Conservation (phyloP, 92 coral and sea anemone species). For the Heliopora coerulea region DNA sequence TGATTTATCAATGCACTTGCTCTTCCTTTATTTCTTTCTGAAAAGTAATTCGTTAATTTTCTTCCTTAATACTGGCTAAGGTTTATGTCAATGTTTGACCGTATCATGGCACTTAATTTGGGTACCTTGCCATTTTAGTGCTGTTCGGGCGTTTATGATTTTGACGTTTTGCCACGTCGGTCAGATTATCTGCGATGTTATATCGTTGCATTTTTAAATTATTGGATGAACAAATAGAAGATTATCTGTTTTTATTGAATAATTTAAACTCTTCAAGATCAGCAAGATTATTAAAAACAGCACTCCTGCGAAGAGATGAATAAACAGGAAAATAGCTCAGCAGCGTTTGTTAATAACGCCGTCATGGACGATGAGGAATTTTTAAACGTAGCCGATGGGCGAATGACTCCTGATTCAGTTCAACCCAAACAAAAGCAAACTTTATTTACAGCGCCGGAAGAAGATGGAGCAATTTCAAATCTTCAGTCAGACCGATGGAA, state of each 20-base stretch:
- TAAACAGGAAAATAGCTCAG: slow-evolving; percentile 5
- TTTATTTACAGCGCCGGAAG: background rate
- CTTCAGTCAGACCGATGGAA: slow-evolving; percentile 41
- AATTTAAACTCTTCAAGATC: slow-evolving; percentile 12
- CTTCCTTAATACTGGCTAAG: no score
- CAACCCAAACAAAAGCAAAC: slow-evolving; percentile 3
- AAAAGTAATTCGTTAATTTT: no score
- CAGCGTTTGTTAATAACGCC: slow-evolving; percentile 7
- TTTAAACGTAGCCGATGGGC: background rate
- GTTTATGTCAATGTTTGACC: no score
- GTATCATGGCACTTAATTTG: no score
- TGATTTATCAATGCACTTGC: no score
- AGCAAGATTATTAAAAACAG: background rate
- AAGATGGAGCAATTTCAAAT: background rate
- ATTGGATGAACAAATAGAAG: slow-evolving; percentile 3
- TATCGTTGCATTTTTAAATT: background rate
- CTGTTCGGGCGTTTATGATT: no score
- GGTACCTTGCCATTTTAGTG: no score
- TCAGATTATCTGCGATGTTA: background rate
- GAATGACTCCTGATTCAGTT: background rate
- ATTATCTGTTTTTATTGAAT: slow-evolving; percentile 18
- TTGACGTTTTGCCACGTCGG: background rate
- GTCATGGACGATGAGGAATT: slow-evolving; percentile 7
- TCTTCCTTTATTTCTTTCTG: no score
- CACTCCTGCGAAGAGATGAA: slow-evolving; percentile 14